Conservation (phyloP, 2,797 vertebrate genomes). For the Tarsius wallacei region DNA sequence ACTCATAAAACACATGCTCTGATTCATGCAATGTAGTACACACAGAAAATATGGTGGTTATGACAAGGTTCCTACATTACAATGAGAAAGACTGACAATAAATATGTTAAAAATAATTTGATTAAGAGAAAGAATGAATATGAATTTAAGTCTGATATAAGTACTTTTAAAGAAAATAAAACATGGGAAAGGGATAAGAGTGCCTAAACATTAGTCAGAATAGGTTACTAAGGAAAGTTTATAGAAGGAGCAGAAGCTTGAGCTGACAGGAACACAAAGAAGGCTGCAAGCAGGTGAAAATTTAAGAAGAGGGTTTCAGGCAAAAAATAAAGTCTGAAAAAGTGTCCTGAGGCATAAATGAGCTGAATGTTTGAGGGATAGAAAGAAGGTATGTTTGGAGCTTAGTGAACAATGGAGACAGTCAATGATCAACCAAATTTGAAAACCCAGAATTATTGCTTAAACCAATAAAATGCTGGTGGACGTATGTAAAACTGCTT, state of each 20-base stretch:
- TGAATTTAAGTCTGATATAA: not conserved
- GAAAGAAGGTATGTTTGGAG: not conserved
- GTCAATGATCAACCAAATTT: not conserved
- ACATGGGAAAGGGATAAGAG: not conserved
- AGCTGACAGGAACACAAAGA: not conserved
- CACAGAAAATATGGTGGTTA: not conserved
- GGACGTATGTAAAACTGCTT: not conserved
- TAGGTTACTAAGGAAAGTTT: not conserved
- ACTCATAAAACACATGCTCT: not conserved
- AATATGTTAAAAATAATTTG: not conserved
- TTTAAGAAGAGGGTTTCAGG: not conserved
- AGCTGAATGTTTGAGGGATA: not conserved
- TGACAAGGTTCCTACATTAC: not conserved
- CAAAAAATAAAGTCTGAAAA: not conserved
- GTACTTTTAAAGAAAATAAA: not conserved
- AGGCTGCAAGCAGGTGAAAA: not conserved
- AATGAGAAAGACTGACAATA: not conserved
- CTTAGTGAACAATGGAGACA: not conserved
- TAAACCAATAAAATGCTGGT: not conserved
- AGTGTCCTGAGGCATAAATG: not conserved
- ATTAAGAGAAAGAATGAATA: not conserved
- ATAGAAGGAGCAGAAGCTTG: not conserved
- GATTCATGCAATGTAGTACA: not conserved
- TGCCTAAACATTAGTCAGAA: not conserved
- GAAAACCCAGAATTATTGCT: not conserved